Evolutionary conservation across 1,140 invertebrate genomes (phyloP).

Genomic region (Elymnias hypermnestra): DNA sequence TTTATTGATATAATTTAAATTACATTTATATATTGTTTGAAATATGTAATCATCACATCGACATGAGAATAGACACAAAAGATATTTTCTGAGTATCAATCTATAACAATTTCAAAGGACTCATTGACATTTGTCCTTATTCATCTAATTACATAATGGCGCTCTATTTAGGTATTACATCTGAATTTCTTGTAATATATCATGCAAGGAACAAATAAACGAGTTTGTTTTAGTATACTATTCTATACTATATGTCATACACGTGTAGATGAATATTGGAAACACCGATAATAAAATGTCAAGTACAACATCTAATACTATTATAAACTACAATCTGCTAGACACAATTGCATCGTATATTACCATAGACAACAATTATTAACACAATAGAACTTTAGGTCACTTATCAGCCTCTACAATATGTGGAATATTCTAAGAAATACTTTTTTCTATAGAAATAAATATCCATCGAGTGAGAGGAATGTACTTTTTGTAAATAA

Average conservation of each 20-base stretch:
- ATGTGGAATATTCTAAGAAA: constrained; percentile 7
- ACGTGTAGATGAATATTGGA: constrained; percentile 8
- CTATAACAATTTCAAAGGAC: constrained; percentile 11
- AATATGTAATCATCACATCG: constrained; percentile 31
- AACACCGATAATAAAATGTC: not conserved
- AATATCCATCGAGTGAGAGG: constrained; percentile 3
- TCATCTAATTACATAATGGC: constrained; percentile 22
- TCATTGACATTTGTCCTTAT: constrained; percentile 19
- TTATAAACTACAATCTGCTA: constrained; percentile 10
- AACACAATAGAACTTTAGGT: not conserved
- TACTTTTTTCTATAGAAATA: constrained; percentile 8
- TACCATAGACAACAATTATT: not conserved
- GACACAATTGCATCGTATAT: not conserved
- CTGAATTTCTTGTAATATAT: constrained; percentile 26
- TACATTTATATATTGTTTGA: constrained; percentile 28
- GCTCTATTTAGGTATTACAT: constrained; percentile 19
- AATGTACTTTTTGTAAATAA: constrained; percentile 10
- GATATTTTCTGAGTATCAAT: constrained; percentile 8
- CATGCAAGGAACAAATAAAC: constrained; percentile 33
- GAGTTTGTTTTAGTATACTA: constrained; percentile 26
- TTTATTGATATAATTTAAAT: constrained; percentile 35
- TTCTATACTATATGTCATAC: constrained; percentile 13
- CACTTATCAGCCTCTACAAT: not conserved
- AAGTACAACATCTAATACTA: constrained; percentile 1
- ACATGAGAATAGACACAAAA: constrained; percentile 25